Percentiles rank a stretch among this genome's conserved stretches.
These are phyloP conservation scores for Zaprionus lachaisei DNA, from an alignment of 1,140 invertebrate species.

Conservation along the genomic window DNA sequence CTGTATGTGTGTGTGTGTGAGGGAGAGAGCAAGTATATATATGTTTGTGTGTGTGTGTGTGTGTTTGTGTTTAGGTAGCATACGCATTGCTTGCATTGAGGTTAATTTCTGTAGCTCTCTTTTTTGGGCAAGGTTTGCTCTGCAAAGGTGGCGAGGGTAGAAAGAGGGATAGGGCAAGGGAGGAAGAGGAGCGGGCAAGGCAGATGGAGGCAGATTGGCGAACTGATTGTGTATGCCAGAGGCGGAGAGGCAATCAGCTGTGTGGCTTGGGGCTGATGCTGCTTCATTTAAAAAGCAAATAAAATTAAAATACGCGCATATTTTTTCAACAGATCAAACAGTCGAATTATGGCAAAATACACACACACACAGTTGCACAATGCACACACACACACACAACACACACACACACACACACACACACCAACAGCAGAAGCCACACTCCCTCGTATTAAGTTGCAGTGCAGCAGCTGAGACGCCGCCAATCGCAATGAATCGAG, in stretches of 20 bases:
- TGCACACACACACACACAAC: background rate
- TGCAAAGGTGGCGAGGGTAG: too few species aligned
- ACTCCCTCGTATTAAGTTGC: background rate
- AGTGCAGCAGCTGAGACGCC: conserved; percentile 45
- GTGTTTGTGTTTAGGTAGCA: conserved; percentile 53
- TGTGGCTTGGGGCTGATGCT: conserved; percentile 57
- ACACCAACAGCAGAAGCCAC: background rate
- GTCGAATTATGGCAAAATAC: conserved; percentile 32
- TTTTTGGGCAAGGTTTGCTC: conserved; percentile 10
- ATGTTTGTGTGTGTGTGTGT: conserved; percentile 10
- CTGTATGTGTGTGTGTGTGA: conserved; percentile 14
- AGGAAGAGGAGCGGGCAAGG: background rate
- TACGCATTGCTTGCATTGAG: conserved; percentile 76
- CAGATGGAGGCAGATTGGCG: conserved; percentile 37
- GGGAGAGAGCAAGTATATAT: background rate
- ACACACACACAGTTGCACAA: background rate
- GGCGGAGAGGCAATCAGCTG: conserved; percentile 74
- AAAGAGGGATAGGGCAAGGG: too few species aligned
- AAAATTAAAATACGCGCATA: conserved; percentile 78
- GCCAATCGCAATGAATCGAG: conserved; percentile 40
- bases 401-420: background rate
- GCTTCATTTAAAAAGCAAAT: conserved; percentile 82
- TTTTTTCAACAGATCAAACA: conserved; percentile 44
- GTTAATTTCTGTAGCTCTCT: conserved; percentile 62
- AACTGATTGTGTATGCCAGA: conserved; percentile 69